phyloP scores from a whole-genome alignment of 2,797 vertebrate genomes.

The Sitta carolinensis region DNA sequence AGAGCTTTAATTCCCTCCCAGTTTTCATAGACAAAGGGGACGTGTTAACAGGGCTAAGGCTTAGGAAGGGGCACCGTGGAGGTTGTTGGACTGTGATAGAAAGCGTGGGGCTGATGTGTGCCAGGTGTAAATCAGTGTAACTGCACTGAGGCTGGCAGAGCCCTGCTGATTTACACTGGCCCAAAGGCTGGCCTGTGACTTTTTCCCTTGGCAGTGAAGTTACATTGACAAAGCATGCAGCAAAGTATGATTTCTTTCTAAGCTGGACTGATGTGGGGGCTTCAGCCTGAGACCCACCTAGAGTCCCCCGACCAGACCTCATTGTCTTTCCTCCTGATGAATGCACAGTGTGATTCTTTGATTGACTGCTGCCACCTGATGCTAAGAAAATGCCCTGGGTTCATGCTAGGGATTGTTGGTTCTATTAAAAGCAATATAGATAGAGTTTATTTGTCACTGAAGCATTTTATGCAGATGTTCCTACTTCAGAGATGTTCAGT shows the following conservation, averaged over 20 bases:
- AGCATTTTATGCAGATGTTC: conserved; percentile 81
- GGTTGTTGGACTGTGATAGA: neutral
- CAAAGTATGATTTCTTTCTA: conserved; percentile 1
- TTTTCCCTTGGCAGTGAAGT: neutral
- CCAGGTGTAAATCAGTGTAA: conserved; percentile 2
- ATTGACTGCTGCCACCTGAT: conserved; percentile 86
- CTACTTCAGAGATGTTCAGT: conserved; percentile 76
- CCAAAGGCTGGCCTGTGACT: neutral
- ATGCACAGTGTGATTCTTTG: conserved; percentile 69
- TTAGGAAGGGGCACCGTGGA: neutral
- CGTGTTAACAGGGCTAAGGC: neutral
- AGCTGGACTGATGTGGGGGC: neutral
- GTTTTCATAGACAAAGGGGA: neutral
- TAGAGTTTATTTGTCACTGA: conserved; percentile 81
- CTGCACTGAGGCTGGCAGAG: neutral
- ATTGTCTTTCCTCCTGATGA: conserved; percentile 77
- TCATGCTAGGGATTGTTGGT: conserved; percentile 79
- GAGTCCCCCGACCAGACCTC: conserved; percentile 21
- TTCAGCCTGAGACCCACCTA: conserved; percentile 45
- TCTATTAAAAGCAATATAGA: conserved; percentile 83
- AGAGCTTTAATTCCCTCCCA: conserved; percentile 11
- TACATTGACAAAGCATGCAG: neutral
- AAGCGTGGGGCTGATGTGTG: neutral
- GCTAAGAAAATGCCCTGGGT: conserved; percentile 77
- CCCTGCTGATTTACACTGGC: neutral